phyloP scores from a whole-genome alignment of 2,888 invertebrate species.

The Microlaimidae sp. region DNA sequence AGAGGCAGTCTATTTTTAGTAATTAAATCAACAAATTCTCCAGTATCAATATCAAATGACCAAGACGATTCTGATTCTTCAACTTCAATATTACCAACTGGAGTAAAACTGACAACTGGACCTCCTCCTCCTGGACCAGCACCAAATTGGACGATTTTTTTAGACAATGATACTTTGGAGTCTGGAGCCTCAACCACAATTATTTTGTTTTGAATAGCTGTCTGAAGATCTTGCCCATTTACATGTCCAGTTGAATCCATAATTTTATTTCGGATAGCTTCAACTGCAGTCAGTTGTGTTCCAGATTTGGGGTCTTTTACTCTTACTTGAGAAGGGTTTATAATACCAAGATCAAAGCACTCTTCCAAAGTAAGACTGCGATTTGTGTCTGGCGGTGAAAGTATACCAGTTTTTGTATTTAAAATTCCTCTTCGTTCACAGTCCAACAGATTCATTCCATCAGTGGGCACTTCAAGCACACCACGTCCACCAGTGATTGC shows the following conservation, averaged over 20 bases:
- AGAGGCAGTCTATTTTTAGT: conserved; percentile 53
- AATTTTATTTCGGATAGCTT: conserved; percentile 61
- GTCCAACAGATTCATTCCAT: conserved; percentile 63
- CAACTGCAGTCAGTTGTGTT: conserved; percentile 57
- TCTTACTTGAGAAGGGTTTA: background rate
- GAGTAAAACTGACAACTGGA: conserved; percentile 31
- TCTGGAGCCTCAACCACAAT: conserved; percentile 26
- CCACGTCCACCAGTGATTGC: conserved; percentile 35
- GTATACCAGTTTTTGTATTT: conserved; percentile 62
- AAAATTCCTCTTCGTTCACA: conserved; percentile 65
- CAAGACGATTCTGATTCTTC: conserved; percentile 32
- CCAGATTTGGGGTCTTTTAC: conserved; percentile 66
- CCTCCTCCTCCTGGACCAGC: conserved; percentile 22
- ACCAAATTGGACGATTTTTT: conserved; percentile 33
- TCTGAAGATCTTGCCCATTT: conserved; percentile 21
- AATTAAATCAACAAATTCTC: conserved; percentile 52
- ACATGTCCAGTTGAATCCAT: conserved; percentile 27
- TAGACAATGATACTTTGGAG: conserved; percentile 20
- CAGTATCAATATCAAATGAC: conserved; percentile 54
- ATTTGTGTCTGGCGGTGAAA: conserved; percentile 69
- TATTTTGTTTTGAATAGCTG: conserved; percentile 26
- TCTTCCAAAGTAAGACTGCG: conserved; percentile 65
- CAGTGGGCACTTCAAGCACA: conserved; percentile 54
- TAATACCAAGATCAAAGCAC: conserved; percentile 45
- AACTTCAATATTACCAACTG: conserved; percentile 28